Evolutionary conservation across 2,888 invertebrate genomes (phyloP).

Genomic region (Chaetogeoica ovagalla): DNA sequence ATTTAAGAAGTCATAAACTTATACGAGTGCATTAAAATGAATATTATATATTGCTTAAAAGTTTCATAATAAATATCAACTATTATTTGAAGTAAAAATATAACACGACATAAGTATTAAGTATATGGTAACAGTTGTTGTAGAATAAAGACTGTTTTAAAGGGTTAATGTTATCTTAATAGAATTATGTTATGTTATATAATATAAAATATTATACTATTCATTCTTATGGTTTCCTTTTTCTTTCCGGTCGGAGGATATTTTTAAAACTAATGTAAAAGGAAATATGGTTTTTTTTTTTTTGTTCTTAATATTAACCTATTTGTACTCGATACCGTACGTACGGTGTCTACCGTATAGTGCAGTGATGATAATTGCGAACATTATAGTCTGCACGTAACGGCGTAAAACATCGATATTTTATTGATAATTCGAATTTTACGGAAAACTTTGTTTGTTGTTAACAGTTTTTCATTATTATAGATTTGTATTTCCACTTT

Average conservation of each 20-base stretch:
- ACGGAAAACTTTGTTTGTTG: no score
- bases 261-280: not conserved
- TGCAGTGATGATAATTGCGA: no score
- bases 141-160: not conserved
- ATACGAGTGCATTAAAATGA: not conserved
- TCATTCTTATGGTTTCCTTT: conserved; percentile 8
- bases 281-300: no score
- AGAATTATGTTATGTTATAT: conserved; percentile 7
- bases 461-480: no score
- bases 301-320: not conserved
- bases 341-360: no score
- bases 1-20: conserved; percentile 3
- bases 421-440: no score
- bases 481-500: no score
- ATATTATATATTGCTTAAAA: conserved; percentile 1
- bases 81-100: conserved; percentile 16
- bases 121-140: conserved; percentile 3
- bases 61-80: conserved; percentile 18
- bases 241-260: not conserved
- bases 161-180: conserved; percentile 19
- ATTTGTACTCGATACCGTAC: no score
- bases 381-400: no score
- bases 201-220: not conserved
- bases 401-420: no score
- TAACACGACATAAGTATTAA: not conserved